Base-by-base conservation (phyloP, 2,888 invertebrate species). In the Pardosa pseudoannulata region DNA sequence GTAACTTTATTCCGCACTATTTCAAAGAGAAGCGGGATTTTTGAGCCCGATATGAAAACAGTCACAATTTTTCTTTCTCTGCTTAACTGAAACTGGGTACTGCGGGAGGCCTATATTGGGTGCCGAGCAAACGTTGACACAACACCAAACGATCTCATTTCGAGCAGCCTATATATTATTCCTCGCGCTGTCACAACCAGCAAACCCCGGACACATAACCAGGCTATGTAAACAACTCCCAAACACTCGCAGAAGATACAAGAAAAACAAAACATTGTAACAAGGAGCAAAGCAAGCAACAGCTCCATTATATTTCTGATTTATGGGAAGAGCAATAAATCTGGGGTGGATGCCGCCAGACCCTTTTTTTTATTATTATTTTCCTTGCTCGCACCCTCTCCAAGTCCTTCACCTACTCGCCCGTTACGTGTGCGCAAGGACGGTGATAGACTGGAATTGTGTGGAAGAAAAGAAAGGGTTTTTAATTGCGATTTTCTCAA, bases 401-500 rank as follows among this genome's bases (percentile, higher is more conserved):
- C 65, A 29, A 64, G 79, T 80, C 79, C 73, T 72, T 67, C 72
- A 72, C 65, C 73, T 73, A 80, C 46, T 65, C 71, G 29, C 31
- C n/a, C 11, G 9, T 65, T 65, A 65, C 65, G 31, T n/a, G 65
- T n/a, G 23, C 41, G 56, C 56, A 56, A 56, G 56, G 23, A 23
- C 56, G 56, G n/a, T n/a, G n/a, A n/a, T n/a, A n/a, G n/a, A n/a
- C n/a, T n/a, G n/a, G n/a, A n/a, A n/a, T n/a, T n/a, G n/a, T n/a
- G n/a, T n/a, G n/a, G n/a, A n/a, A n/a, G n/a, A n/a, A n/a, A n/a
- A n/a, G n/a, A n/a, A n/a, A n/a, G n/a, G n/a, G n/a, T n/a, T n/a
- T n/a, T n/a, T n/a, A n/a, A n/a, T n/a, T n/a, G n/a, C n/a, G n/a
- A n/a, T n/a, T n/a, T n/a, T n/a, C n/a, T n/a, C n/a, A n/a, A n/a